A percentile compares a stretch with the other conserved stretches of the same genome.
These are phyloP conservation scores for Drosophila falleni DNA, from an alignment of 2,888 invertebrate genomes.

Conservation along the genomic window DNA sequence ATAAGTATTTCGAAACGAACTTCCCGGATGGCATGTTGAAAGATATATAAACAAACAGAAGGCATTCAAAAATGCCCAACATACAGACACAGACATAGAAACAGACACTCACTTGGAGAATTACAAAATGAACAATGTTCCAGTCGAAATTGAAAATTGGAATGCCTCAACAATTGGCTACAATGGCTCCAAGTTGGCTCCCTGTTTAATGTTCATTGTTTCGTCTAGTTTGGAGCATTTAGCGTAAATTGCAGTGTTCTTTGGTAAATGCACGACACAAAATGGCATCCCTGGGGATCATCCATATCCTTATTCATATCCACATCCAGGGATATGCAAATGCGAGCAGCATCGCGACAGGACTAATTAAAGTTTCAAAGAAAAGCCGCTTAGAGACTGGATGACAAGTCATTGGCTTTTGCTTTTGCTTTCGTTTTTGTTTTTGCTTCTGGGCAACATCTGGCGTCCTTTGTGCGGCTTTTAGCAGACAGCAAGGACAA, in stretches of 20 bases:
- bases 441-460: conserved; percentile 63
- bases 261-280: conserved; percentile 44
- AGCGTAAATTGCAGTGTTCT: conserved; percentile 73
- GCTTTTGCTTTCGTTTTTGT: conserved; percentile 1
- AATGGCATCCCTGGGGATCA: conserved; percentile 62
- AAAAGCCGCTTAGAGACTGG: conserved; percentile 64
- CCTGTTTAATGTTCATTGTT: conserved; percentile 28
- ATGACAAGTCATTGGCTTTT: conserved; percentile 29
- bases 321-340: conserved; percentile 68
- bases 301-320: conserved; percentile 2
- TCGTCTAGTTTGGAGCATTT: conserved; percentile 46
- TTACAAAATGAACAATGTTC: conserved; percentile 45
- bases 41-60: conserved; percentile 79
- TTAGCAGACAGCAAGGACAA: conserved; percentile 53
- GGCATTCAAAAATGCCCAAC: conserved; percentile 66
- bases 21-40: conserved; percentile 83
- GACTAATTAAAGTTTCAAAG: conserved; percentile 80
- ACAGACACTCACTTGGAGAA: conserved; percentile 13
- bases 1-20: conserved; percentile 76
- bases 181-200: conserved; percentile 47
- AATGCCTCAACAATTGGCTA: conserved; percentile 52
- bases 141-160: conserved; percentile 6
- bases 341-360: conserved; percentile 47
- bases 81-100: conserved; percentile 16
- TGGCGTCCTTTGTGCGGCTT: conserved; percentile 74